phyloP scores from a whole-genome alignment of 2,888 invertebrate species.

The Monoplex corrugatus region DNA sequence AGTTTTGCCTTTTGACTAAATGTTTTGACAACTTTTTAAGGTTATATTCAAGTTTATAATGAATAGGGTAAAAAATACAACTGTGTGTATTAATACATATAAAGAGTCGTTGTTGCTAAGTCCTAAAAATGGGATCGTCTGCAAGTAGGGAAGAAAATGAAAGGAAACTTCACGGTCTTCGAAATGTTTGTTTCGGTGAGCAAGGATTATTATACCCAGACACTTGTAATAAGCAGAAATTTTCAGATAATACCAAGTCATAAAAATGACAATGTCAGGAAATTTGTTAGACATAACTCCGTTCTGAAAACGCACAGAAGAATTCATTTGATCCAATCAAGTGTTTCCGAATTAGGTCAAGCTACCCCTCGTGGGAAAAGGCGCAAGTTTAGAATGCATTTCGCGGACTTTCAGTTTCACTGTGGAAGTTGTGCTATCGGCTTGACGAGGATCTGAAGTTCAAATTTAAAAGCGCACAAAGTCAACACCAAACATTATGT shows the following conservation, averaged over 20 bases:
- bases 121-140: conserved; percentile 16
- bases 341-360: neutral
- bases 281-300: neutral
- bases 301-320: conserved; percentile 35
- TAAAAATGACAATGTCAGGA: neutral
- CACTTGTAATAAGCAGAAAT: no score
- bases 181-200: neutral
- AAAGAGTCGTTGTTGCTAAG: conserved; percentile 5
- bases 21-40: no score
- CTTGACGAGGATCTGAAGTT: neutral
- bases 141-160: neutral
- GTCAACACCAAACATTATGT: neutral
- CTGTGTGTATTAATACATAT: conserved; percentile 19
- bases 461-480: neutral
- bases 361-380: neutral
- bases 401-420: conserved; percentile 54
- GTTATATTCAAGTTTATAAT: no score
- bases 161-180: no score
- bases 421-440: neutral
- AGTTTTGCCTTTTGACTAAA: no score
- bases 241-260: no score
- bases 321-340: conserved; percentile 55
- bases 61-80: no score
- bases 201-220: no score
- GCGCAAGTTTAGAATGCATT: conserved; percentile 60